Conservation (phyloP, 2,888 invertebrate species). For the Hydrotaea cyrtoneurina region DNA sequence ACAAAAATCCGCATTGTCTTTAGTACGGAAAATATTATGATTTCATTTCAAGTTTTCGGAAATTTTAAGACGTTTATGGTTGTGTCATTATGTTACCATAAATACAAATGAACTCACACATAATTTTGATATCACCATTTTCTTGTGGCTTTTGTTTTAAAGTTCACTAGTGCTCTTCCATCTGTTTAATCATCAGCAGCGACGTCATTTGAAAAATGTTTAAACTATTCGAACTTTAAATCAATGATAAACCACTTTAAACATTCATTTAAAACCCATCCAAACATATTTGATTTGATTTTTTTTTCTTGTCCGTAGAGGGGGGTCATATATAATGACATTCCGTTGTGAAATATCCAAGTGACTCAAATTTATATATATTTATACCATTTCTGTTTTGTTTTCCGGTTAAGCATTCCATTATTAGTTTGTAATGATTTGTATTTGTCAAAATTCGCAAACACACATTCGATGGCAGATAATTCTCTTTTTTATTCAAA, state of each 20-base stretch:
- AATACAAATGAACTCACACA: slow-evolving; percentile 7
- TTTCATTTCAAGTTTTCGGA: neutral
- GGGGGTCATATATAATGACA: neutral
- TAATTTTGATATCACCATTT: neutral
- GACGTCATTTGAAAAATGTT: neutral
- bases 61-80: neutral
- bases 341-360: slow-evolving; percentile 2
- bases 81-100: neutral
- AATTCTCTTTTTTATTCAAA: no score
- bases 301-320: no score
- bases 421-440: no score
- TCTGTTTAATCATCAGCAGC: neutral
- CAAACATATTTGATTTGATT: neutral
- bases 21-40: neutral
- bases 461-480: no score
- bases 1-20: no score
- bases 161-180: neutral
- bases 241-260: neutral
- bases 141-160: neutral
- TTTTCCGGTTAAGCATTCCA: neutral
- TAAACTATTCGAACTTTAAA: neutral
- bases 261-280: neutral
- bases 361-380: neutral
- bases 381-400: neutral
- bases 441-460: no score